Base-by-base conservation (phyloP, 2,888 invertebrate genomes). In the Gibbula magus region DNA sequence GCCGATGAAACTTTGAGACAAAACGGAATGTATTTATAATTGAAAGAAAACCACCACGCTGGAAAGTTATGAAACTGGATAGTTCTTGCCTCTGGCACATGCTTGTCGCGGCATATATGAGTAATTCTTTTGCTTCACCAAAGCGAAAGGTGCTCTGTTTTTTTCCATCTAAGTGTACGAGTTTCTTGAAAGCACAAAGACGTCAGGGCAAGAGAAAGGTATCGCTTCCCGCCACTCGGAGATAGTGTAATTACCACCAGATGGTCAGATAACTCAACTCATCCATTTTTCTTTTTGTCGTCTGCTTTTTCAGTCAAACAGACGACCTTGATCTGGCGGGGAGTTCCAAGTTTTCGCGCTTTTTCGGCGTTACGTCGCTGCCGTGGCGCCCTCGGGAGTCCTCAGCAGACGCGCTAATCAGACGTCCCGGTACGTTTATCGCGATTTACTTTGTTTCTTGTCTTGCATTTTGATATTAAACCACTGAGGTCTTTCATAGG, bases 211-310 rank as follows among this genome's bases (percentile, higher is more conserved):
- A 29, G 29, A 29, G 18, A 29, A 61, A 61, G 29, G 61, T 61
- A 61, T 61, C 61, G 29, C 25, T 25, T 61, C 25, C 61, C 25
- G 61, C 61, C 61, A 61, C 61, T 61, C 25, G 13, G 61, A 25
- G 61, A 61, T 61, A 29, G 25, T 29, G n/a, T 61, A 61, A 61
- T 61, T 29, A 61, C 61, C 61, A 61, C 61, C 61, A 61, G 61
- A 61, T 61, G 61, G 61, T 61, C 61, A 61, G 61, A 61, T 61
- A 61, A 61, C 61, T 25, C 16, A 25, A 29, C 61, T 61, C 61
- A 29, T 61, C 61, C 61, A 61, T 61, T 61, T 61, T 61, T 61
- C 61, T 61, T 61, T 61, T 61, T 61, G 61, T 61, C 61, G 61
- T 61, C 61, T 61, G 61, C 61, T 61, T 29, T 61, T 61, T 61